Conservation (phyloP, 2,797 vertebrate genomes). For the Ptychadena robeensis region DNA sequence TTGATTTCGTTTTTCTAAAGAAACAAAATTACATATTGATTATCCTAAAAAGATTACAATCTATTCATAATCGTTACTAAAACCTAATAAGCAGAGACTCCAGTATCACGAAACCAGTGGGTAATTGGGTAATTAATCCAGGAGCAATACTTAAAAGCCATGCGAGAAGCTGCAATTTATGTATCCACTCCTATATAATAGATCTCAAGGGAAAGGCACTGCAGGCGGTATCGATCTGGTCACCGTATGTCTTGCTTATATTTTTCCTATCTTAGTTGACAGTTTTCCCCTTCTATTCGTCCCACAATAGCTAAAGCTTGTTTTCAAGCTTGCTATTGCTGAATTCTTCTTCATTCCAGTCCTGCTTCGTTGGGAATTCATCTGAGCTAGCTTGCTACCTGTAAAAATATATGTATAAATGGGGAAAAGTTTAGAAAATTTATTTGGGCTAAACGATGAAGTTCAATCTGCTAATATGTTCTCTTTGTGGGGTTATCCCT, state of each 20-base stretch:
- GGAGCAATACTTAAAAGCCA: conserved; percentile 47
- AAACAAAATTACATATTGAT: conserved; percentile 61
- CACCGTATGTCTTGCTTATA: conserved; percentile 34
- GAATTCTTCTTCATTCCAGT: background rate
- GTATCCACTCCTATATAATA: conserved; percentile 45
- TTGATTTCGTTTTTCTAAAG: conserved; percentile 42
- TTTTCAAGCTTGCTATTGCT: background rate
- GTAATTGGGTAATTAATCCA: conserved; percentile 61
- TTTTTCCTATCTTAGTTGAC: conserved; percentile 23
- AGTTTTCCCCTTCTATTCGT: conserved; percentile 13
- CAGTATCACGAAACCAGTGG: conserved; percentile 15
- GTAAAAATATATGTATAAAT: conserved; percentile 13
- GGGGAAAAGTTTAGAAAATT: background rate
- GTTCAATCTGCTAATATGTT: too few species aligned
- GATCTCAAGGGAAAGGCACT: conserved; percentile 36
- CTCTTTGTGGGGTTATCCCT: too few species aligned
- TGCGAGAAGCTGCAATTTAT: conserved; percentile 43
- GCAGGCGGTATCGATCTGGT: conserved; percentile 33
- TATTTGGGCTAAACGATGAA: background rate
- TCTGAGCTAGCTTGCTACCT: background rate
- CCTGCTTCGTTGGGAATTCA: background rate
- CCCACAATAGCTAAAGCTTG: background rate
- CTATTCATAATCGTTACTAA: conserved; percentile 58
- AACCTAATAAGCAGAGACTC: conserved; percentile 35
- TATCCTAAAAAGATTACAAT: conserved; percentile 57